Evolutionary conservation across 2,797 vertebrate genomes (phyloP), one percentile per base, ranked within the genome.

Genomic region (Poeciliopsis presidionis): DNA sequence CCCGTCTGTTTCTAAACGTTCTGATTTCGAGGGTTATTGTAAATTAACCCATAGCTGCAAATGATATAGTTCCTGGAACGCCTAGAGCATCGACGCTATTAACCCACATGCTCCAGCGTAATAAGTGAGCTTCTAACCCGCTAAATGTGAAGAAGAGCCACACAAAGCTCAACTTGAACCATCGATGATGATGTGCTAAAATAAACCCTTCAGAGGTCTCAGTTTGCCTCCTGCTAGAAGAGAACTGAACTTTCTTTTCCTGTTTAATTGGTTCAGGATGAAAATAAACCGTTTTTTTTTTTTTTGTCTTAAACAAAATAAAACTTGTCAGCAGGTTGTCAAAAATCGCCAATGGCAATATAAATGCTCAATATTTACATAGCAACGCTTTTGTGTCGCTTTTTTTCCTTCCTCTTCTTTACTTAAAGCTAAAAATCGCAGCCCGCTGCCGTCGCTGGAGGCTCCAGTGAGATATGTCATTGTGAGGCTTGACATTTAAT

Each of bases 401-500:
- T 16, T 47, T 46, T 1, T 47, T 16, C 3, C 14, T 45, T 45
- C 12, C 1, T 14, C 11, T 36, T 73, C 70, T 84, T 59, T 49
- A 81, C 36, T 79, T 76, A 81, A 83, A 79, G 47, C 16, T 51
- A 43, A 65, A 53, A 89, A 73, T 72, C 28, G 77, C 72, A 75
- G 18, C 46, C 74, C 78, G 72, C 47, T 75, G 59, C 53, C 33
- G n/a, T 69, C 72, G 84, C 82, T 76, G 18, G 73, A 55, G 73
- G 77, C 63, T 57, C 80, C 78, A 84, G 81, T 73, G 75, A 82
- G 59, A 88, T 76, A 81, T 49, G 33, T 78, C 80, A 33, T 80
- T 28, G 59, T 88, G 59, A 77, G 70, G 33, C 11, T 53, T 84
- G 74, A 80, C 30, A 25, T 45, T 65, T 80, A 80, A 88, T 90